Base-by-base conservation (phyloP, 2,888 invertebrate species). In the Calameuta filiformis region DNA sequence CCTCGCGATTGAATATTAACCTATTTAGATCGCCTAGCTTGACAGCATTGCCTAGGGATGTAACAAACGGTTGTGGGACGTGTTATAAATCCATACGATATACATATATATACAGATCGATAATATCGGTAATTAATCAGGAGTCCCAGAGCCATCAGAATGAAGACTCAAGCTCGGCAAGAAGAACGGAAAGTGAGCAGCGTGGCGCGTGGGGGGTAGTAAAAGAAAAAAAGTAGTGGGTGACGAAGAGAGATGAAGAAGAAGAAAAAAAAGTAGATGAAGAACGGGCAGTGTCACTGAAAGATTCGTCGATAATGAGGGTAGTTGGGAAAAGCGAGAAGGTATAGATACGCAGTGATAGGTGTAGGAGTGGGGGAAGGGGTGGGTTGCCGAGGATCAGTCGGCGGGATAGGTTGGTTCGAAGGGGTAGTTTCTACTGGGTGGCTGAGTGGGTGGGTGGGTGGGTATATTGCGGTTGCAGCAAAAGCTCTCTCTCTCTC, bases 251-350 rank as follows among this genome's bases (percentile, higher is more conserved):
- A 56, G 73, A 68, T 12, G n/a, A 75, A 3, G 33, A 73, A 77
- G 33, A 71, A 15, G 68, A 71, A 69, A 40, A 31, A 23, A 71
- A 34, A 15, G 30, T 56, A 68, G 73, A 71, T 73, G 75, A 56
- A 23, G 35, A 68, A 68, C 33, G 33, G 23, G 12, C 15, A 34
- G 34, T 34, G 71, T 71, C 31, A 71, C 71, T 71, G 31, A 76
- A 79, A 80, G 81, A 85, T 84, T 82, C 82, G 81, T 84, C 84
- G 84, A 86, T 84, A 85, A 86, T 84, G 84, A 85, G 82, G 77
- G 77, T 77, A 77, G 12, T 12, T 69, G 34, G 12, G 68, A 75
- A 75, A 75, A 75, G 12, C 37, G 68, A 68, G 35, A 12, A 75
- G 75, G 56, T 31, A 75, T 30, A 68, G 56, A 75, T 37, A 56